Evolutionary conservation across 2,797 vertebrate species (phyloP).

Genomic region (Adrianichthys oophorus): DNA sequence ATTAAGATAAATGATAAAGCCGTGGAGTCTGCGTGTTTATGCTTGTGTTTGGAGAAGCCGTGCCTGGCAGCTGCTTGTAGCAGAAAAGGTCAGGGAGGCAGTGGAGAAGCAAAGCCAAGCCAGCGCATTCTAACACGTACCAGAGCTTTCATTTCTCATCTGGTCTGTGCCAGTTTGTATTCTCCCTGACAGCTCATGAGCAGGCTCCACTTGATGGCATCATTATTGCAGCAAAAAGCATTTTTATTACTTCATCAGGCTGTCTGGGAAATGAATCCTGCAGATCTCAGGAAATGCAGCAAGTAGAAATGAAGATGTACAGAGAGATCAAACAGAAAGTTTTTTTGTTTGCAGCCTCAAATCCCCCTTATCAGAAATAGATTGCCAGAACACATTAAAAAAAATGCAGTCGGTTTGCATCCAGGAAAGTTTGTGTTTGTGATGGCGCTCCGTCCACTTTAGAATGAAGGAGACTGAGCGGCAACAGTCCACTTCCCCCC

Average conservation of each 20-base stretch:
- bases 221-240: constrained; percentile 40
- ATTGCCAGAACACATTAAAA: constrained; percentile 54
- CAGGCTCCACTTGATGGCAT: constrained; percentile 45
- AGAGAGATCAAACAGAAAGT: constrained; percentile 18
- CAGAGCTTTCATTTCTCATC: constrained; percentile 60
- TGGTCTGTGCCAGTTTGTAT: constrained; percentile 44
- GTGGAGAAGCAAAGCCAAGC: constrained; percentile 62
- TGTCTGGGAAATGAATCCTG: constrained; percentile 28
- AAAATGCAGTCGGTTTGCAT: constrained; percentile 9
- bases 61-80: constrained; percentile 60
- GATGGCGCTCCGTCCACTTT: too few relatives aligned
- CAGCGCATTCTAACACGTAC: constrained; percentile 55
- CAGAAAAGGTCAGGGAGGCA: constrained; percentile 70
- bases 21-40: constrained; percentile 44
- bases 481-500: constrained; percentile 20
- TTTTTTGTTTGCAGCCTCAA: too few relatives aligned
- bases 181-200: constrained; percentile 34
- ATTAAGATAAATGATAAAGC: constrained; percentile 75
- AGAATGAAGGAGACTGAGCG: too few relatives aligned
- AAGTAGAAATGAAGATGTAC: constrained; percentile 46
- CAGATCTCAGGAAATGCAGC: constrained; percentile 54
- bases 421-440: too few relatives aligned
- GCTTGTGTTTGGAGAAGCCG: constrained; percentile 58
- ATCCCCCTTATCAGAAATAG: neutral
- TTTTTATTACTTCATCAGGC: constrained; percentile 61